Evolutionary conservation across 2,113 vertebrate species (phyloP).

Genomic region (Rafetus swinhoei): DNA sequence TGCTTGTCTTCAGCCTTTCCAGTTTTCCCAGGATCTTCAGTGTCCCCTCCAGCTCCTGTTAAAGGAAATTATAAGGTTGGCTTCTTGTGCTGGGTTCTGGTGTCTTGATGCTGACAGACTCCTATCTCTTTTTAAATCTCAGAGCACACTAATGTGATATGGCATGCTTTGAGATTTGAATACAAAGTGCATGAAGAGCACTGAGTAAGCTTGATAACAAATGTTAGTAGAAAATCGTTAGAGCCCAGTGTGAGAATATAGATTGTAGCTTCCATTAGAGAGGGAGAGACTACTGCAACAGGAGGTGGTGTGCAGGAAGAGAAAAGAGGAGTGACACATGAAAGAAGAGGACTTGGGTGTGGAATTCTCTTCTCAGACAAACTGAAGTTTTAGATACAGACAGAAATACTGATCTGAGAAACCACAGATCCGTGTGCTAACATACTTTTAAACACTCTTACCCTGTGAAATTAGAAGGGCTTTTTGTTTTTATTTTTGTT

Average conservation of each 20-base stretch:
- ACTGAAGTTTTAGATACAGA: not conserved
- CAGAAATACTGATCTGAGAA: not conserved
- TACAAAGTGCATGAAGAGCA: not conserved
- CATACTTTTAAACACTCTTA: not conserved
- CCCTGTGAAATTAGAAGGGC: not conserved
- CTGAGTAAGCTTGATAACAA: not conserved
- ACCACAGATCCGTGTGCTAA: not conserved
- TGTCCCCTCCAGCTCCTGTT: not conserved
- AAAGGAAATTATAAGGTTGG: not conserved
- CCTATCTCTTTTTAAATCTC: not conserved
- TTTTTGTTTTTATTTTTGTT: not conserved
- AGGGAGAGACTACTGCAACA: not conserved
- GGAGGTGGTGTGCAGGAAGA: not conserved
- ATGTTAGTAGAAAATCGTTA: not conserved
- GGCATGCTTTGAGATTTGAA: not conserved
- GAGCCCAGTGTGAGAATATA: not conserved
- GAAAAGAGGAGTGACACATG: not conserved
- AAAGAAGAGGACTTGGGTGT: not conserved
- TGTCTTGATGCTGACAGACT: not conserved
- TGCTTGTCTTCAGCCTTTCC: not conserved
- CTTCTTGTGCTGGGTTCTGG: not conserved
- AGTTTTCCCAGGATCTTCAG: not conserved
- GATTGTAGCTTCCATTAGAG: not conserved
- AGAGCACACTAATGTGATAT: not conserved
- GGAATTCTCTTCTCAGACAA: not conserved